Percentiles rank a stretch among this genome's conserved stretches.
Conservation (phyloP, 2,888 invertebrate species). For the Molanna angustata region DNA sequence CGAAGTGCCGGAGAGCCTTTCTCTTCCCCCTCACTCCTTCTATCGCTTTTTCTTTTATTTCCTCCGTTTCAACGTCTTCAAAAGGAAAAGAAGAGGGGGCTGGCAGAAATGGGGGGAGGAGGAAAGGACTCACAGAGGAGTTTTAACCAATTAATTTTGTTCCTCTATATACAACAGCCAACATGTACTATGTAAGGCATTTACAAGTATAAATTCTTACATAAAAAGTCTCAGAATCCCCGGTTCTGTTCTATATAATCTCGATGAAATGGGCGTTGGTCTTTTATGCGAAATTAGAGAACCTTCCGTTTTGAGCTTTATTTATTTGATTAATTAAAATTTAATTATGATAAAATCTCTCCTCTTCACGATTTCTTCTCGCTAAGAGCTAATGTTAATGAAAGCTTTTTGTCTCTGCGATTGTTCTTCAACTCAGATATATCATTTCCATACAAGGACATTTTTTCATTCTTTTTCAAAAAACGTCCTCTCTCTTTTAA, state of each 20-base stretch:
- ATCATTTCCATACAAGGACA: constrained; percentile 13
- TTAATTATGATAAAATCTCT: constrained; percentile 33
- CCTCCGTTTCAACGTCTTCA: constrained; percentile 56
- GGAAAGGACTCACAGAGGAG: constrained; percentile 54
- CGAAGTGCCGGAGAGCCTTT: constrained; percentile 54
- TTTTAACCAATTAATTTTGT: constrained; percentile 62
- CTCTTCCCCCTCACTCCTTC: constrained; percentile 37
- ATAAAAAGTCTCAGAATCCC: constrained; percentile 29
- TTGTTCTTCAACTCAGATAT: constrained; percentile 19
- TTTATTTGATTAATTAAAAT: constrained; percentile 34
- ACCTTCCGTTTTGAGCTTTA: constrained; percentile 29
- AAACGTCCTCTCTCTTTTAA: not conserved
- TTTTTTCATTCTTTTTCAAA: constrained; percentile 16
- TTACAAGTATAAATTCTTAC: constrained; percentile 31
- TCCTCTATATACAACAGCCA: constrained; percentile 42
- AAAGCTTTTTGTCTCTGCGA: constrained; percentile 23
- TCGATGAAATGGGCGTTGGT: constrained; percentile 29
- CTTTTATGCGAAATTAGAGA: constrained; percentile 25
- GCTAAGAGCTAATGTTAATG: constrained; percentile 19
- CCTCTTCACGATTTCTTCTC: constrained; percentile 10
- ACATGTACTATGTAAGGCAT: constrained; percentile 28
- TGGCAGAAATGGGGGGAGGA: constrained; percentile 36
- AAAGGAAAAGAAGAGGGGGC: constrained; percentile 49
- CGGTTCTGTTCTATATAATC: constrained; percentile 27
- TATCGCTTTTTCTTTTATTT: constrained; percentile 55